Base-by-base conservation (phyloP, 2,113 vertebrate species). In the Ptilonorhynchus violaceus region DNA sequence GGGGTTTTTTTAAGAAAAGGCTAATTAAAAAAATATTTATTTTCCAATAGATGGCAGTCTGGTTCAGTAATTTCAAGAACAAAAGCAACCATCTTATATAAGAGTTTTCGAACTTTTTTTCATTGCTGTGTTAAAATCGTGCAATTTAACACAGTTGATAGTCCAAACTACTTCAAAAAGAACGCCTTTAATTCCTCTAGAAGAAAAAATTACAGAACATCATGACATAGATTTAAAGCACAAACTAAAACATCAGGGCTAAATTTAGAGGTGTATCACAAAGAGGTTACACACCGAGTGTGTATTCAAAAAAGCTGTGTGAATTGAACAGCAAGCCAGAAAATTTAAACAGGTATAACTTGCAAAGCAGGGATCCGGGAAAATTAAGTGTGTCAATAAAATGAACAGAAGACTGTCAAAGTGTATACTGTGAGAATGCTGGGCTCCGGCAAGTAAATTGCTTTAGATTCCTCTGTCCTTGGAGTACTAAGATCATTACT, bases 1-100 rank as follows among this genome's bases (percentile, higher is more conserved):
- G 28, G 31, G 28, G 18, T 25, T 27, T 7, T 1, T 20, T 24
- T 25, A 24, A 58, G 23, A 33, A 15, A 46, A 37, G 14, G 85
- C 56, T 75, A 81, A 60, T 88, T 64, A 81, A 47, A 85, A 80
- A 94, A 88, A 52, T 79, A 85, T 50, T 91, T 97, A 95, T 97
- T 93, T 96, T 97, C 98, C 98, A 98, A 96, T 95, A 98, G 98
- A 98, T 98, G 98, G 98, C 97, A 97, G 97, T 98, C 97, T 98
- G 95, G 95, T 88, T 97, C 96, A 98, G 96, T 97, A 96, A 95
- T 98, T 97, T 97, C 95, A 97, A 93, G 96, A 97, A 97, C 59
- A 97, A 96, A 96, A 92, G 84, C 89, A 97, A 87, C 93, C 88
- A 91, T 98, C 83, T 98, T 98, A 97, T 78, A 11, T 95, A 96